Conservation (phyloP, 2,888 invertebrate genomes). For the Panopea generosa region DNA sequence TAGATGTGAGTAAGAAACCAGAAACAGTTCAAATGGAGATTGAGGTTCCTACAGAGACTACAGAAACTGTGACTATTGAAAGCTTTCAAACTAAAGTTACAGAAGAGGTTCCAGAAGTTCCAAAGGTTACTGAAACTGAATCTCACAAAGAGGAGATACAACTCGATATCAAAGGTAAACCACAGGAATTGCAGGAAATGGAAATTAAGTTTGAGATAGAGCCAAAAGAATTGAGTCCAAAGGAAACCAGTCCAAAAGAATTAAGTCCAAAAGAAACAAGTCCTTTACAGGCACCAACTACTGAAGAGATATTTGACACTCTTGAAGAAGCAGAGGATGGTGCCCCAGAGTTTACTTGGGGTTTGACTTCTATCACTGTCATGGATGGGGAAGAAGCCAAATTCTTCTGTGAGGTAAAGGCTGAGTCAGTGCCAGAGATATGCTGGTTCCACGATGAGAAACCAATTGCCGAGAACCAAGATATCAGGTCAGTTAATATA, state of each 20-base stretch:
- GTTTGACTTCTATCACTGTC: constrained; percentile 90
- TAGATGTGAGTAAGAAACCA: constrained; percentile 68
- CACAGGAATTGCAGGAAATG: constrained; percentile 59
- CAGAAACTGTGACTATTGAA: constrained; percentile 46
- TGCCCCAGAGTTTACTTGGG: constrained; percentile 92
- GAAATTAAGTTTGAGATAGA: constrained; percentile 60
- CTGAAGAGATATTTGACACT: constrained; percentile 83
- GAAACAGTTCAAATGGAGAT: constrained; percentile 64
- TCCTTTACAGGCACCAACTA: constrained; percentile 55
- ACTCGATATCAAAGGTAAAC: constrained; percentile 66
- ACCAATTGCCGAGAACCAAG: constrained; percentile 80
- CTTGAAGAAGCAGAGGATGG: constrained; percentile 84
- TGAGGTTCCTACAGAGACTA: constrained; percentile 54
- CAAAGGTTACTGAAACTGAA: constrained; percentile 53
- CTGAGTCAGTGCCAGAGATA: constrained; percentile 86
- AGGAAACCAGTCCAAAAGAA: constrained; percentile 61
- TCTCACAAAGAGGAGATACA: constrained; percentile 64
- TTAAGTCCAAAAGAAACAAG: constrained; percentile 44
- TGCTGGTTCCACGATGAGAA: constrained; percentile 96
- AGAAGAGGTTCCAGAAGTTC: constrained; percentile 61
- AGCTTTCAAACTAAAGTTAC: constrained; percentile 44
- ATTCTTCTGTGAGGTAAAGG: constrained; percentile 85
- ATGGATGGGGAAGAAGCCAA: constrained; percentile 97
- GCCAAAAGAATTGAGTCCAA: constrained; percentile 49
- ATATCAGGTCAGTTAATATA: constrained; percentile 66